Conservation (phyloP, 1,140 invertebrate genomes). For the Aporrectodea caliginosa region DNA sequence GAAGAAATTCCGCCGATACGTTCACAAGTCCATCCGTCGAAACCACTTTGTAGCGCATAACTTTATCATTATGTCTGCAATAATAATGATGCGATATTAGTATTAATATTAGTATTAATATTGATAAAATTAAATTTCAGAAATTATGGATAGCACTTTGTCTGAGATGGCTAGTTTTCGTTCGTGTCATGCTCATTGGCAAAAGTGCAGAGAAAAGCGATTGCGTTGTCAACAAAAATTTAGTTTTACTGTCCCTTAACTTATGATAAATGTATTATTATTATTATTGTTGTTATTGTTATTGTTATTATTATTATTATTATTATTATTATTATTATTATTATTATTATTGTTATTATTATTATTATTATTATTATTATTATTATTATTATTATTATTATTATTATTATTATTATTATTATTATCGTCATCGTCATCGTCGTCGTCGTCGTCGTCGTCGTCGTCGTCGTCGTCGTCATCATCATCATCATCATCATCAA, state of each 20-base stretch:
- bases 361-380: conserved; percentile 4
- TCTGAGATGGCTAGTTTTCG: no score
- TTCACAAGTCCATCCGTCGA: not conserved
- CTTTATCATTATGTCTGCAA: not conserved
- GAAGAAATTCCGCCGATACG: not conserved
- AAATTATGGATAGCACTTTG: no score
- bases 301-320: not conserved
- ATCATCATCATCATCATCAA: conserved; percentile 88
- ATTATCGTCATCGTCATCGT: not conserved
- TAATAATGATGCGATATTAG: not conserved
- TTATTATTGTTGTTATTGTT: not conserved
- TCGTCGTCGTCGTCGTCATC: conserved; percentile 71
- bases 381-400: not conserved
- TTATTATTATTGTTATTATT: conserved; percentile 1
- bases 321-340: conserved; percentile 4
- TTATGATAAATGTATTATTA: not conserved
- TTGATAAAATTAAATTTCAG: no score
- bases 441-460: not conserved
- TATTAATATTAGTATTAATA: not conserved
- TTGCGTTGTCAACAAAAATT: not conserved
- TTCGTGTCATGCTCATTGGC: not conserved
- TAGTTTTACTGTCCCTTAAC: not conserved
- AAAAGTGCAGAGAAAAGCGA: not conserved
- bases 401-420: not conserved
- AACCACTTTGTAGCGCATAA: not conserved